Evolutionary conservation across 2,888 invertebrate species (phyloP), one percentile per base, ranked within the genome.

Genomic region (Celastrina argiolus): DNA sequence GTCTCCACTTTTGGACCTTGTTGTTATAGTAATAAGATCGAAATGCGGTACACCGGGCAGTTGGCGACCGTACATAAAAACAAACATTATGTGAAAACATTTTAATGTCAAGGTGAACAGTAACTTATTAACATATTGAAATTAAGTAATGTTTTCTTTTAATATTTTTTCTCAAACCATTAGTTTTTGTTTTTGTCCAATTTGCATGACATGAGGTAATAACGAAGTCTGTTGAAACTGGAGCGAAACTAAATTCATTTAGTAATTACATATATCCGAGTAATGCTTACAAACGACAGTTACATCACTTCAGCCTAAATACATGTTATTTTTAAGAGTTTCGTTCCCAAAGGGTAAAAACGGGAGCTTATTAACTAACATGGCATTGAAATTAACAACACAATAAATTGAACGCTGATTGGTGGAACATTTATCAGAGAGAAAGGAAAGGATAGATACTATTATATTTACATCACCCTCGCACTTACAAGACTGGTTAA

Each of bases 151-250:
- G 51, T 51, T 51, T 26, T 51, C 22, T 26, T 51, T 22, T 26
- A 5, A 26, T 22, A 51, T 51, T 51, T 51, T 51, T 51, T 51
- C 51, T 51, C 12, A n/a, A n/a, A n/a, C n/a, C 12, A 26, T 26
- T 51, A 12, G 51, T 12, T 51, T 51, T 51, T 51, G 22, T 51
- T 51, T 26, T 26, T 22, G 14, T 51, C 5, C 12, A 51, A 51
- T 51, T 51, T 51, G 51, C 51, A 51, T 51, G 51, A 22, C 51
- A 51, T 51, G 22, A 22, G 51, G 51, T 10, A 51, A 51, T 51
- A 10, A 31, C 10, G 16, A 45, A 18, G 51, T 51, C 22, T 51
- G 51, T 22, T 22, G 1, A 51, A 51, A 51, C 51, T 51, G 22
- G 51, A 51, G 51, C 51, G 51, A 12, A 51, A 51, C 51, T 26